Conservation (phyloP, 2,113 vertebrate species). For the Lucifuga dentata region DNA sequence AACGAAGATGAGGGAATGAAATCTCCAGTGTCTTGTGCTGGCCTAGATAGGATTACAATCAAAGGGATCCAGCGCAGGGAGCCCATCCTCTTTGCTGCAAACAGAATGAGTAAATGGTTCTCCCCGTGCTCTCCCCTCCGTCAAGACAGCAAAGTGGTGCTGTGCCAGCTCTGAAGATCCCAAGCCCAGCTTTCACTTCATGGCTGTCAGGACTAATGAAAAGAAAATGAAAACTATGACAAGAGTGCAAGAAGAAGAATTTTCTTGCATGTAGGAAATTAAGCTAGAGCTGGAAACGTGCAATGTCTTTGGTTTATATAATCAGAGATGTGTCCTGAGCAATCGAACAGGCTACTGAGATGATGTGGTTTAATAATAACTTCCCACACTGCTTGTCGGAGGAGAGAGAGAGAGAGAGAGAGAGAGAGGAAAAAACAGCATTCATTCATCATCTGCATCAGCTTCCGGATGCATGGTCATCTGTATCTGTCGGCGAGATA, state of each 20-base stretch:
- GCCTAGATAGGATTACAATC: conserved; percentile 80
- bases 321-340: conserved; percentile 53
- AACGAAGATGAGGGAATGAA: conserved; percentile 64
- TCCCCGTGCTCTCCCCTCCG: conserved; percentile 49
- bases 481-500: conserved; percentile 67
- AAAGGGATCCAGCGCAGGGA: conserved; percentile 69
- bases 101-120: conserved; percentile 75
- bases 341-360: conserved; percentile 30
- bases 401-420: conserved; percentile 32
- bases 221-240: conserved; percentile 51
- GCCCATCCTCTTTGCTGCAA: conserved; percentile 70
- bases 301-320: conserved; percentile 43
- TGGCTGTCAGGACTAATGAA: conserved; percentile 54
- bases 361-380: conserved; percentile 57
- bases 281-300: conserved; percentile 28
- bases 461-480: conserved; percentile 60
- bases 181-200: conserved; percentile 26
- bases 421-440: conserved; percentile 9
- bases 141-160: conserved; percentile 63
- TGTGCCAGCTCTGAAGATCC: conserved; percentile 50
- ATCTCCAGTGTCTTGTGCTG: conserved; percentile 73
- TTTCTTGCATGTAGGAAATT: conserved; percentile 54
- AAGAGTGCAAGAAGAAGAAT: conserved; percentile 38
- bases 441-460: conserved; percentile 61
- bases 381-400: conserved; percentile 13